A percentile compares a stretch with the other conserved stretches of the same genome.
Conservation (phyloP, 2,888 invertebrate species). For the Eledona agricola region DNA sequence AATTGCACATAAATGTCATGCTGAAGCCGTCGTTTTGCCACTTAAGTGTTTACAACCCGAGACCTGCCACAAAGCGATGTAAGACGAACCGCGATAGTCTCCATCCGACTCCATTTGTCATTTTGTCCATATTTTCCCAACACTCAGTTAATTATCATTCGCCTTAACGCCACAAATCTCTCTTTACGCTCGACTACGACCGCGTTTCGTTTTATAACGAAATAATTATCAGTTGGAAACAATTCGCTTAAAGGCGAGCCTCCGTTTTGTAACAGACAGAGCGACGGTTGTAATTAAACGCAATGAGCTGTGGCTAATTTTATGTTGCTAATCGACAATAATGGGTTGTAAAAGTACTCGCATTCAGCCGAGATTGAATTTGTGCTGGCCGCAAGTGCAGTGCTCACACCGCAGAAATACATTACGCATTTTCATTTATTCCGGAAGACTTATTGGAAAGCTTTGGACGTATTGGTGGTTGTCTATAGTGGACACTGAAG, state of each 20-base stretch:
- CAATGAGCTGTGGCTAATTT: slow-evolving; percentile 33
- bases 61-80: too few species aligned
- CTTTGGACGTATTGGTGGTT: slow-evolving; percentile 3
- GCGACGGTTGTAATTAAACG: slow-evolving; percentile 47
- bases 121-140: too few species aligned
- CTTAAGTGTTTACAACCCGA: too few species aligned
- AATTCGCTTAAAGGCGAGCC: slow-evolving; percentile 43
- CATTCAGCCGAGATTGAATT: slow-evolving; percentile 30
- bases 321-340: slow-evolving; percentile 34
- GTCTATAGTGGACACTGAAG: not conserved
- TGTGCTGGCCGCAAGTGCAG: slow-evolving; percentile 29
- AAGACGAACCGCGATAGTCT: too few species aligned
- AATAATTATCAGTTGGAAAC: slow-evolving; percentile 38
- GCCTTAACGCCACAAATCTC: too few species aligned
- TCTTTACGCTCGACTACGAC: slow-evolving; percentile 19
- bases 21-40: too few species aligned
- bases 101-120: too few species aligned
- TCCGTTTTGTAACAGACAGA: slow-evolving; percentile 44
- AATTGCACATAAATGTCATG: too few species aligned
- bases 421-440: too few species aligned
- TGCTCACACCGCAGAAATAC: slow-evolving; percentile 22
- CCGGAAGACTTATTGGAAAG: too few species aligned
- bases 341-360: slow-evolving; percentile 28
- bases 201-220: slow-evolving; percentile 13
- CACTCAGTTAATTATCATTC: too few species aligned